A percentile compares a stretch with the other conserved stretches of the same genome.
Evolutionary conservation across 2,113 vertebrate species (phyloP).

Genomic region (Bostrychus sinensis): DNA sequence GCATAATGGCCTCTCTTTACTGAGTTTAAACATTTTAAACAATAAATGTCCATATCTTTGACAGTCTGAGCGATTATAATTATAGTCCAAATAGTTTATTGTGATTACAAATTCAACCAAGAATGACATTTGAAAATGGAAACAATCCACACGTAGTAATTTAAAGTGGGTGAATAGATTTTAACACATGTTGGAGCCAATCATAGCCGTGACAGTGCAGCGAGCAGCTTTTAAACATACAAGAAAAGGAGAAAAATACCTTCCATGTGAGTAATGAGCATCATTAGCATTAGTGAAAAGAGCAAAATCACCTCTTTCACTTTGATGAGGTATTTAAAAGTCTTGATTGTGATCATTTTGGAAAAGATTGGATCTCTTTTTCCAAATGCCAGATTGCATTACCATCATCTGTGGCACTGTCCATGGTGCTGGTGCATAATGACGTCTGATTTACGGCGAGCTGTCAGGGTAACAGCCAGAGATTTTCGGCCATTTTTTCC

Average conservation of each 20-base stretch:
- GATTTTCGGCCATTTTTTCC: constrained; percentile 36
- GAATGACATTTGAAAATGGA: constrained; percentile 8
- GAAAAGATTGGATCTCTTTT: constrained; percentile 60
- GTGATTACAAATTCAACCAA: constrained; percentile 72
- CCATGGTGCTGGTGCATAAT: constrained; percentile 49
- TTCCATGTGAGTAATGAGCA: constrained; percentile 70
- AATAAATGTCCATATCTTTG: constrained; percentile 73
- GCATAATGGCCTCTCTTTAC: constrained; percentile 70
- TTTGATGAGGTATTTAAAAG: constrained; percentile 73
- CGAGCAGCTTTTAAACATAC: constrained; percentile 42
- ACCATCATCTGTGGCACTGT: constrained; percentile 48
- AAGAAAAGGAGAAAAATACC: constrained; percentile 57
- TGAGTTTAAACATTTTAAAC: constrained; percentile 71
- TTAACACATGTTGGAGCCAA: constrained; percentile 40
- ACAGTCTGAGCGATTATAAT: constrained; percentile 72
- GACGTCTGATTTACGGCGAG: constrained; percentile 63
- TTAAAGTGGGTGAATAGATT: constrained; percentile 32
- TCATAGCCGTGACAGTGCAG: constrained; percentile 40
- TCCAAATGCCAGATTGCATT: constrained; percentile 63
- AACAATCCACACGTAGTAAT: constrained; percentile 27
- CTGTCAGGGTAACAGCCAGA: constrained; percentile 52
- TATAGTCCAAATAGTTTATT: constrained; percentile 68
- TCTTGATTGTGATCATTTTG: constrained; percentile 71
- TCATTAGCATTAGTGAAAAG: constrained; percentile 75
- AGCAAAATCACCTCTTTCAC: constrained; percentile 67